Conservation (phyloP, 1,140 invertebrate species). For the Listronotus bonariensis region DNA sequence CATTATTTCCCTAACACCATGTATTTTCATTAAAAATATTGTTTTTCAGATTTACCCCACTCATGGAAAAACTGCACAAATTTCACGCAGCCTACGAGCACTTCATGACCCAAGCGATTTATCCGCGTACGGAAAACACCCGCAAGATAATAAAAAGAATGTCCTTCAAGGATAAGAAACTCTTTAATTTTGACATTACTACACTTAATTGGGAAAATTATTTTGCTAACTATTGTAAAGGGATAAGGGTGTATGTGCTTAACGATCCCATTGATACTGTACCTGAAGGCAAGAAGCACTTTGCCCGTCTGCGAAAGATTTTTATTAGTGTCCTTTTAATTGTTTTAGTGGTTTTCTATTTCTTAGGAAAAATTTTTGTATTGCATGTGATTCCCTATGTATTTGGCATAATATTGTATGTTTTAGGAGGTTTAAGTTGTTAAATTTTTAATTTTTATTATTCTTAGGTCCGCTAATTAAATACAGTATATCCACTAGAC, state of each 20-base stretch:
- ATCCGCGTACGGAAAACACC: neutral
- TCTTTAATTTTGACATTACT: neutral
- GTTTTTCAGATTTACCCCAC: neutral
- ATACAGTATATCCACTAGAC: too few species aligned
- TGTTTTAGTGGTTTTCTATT: too few species aligned
- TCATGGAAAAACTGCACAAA: neutral
- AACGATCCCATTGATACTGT: neutral
- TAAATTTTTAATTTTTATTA: too few species aligned
- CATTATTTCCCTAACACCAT: too few species aligned
- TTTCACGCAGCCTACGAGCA: neutral
- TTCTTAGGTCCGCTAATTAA: too few species aligned
- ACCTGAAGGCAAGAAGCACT: neutral
- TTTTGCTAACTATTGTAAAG: neutral
- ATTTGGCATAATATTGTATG: too few species aligned
- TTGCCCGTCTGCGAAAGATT: too few species aligned
- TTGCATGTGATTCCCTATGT: too few species aligned
- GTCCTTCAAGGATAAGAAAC: neutral
- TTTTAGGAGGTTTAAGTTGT: too few species aligned
- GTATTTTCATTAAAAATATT: too few species aligned
- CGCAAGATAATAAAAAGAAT: neutral
- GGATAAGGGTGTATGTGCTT: neutral
- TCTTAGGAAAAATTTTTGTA: too few species aligned
- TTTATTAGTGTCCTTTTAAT: too few species aligned
- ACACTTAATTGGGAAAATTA: neutral
- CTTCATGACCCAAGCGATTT: neutral